Percentiles rank a stretch among this genome's conserved stretches.
These are phyloP conservation scores for Atethmia centrago DNA, from an alignment of 2,888 invertebrate genomes.

Conservation along the genomic window DNA sequence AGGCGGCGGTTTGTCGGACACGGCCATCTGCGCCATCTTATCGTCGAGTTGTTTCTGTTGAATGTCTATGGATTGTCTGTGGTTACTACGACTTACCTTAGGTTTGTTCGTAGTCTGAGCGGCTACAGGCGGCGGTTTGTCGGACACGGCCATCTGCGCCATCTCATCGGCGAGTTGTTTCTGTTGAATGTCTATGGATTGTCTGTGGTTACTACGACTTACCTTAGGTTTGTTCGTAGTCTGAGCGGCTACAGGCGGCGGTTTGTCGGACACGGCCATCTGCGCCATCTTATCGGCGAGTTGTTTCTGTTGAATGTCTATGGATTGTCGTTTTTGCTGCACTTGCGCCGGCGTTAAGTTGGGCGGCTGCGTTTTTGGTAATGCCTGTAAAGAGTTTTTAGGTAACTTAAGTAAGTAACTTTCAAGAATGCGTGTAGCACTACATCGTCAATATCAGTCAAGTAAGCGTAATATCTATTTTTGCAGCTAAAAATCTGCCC, in stretches of 20 bases:
- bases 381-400: too few relatives aligned
- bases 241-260: conserved; percentile 51
- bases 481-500: too few relatives aligned
- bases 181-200: conserved; percentile 77
- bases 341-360: conserved; percentile 77
- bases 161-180: conserved; percentile 82
- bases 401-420: too few relatives aligned
- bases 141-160: conserved; percentile 69
- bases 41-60: conserved; percentile 82
- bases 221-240: conserved; percentile 73
- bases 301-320: conserved; percentile 78
- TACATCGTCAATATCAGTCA: too few relatives aligned
- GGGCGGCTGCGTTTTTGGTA: conserved; percentile 84
- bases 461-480: too few relatives aligned
- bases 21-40: conserved; percentile 84
- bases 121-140: too few relatives aligned
- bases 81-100: too few relatives aligned
- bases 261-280: conserved; percentile 81
- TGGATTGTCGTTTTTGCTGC: conserved; percentile 77
- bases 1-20: conserved; percentile 74
- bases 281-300: conserved; percentile 85
- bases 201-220: conserved; percentile 59
- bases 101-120: too few relatives aligned
- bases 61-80: conserved; percentile 66
- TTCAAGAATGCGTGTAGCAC: too few relatives aligned